phyloP scores from a whole-genome alignment of 2,113 vertebrate genomes.

The Megatriorchis doriae region DNA sequence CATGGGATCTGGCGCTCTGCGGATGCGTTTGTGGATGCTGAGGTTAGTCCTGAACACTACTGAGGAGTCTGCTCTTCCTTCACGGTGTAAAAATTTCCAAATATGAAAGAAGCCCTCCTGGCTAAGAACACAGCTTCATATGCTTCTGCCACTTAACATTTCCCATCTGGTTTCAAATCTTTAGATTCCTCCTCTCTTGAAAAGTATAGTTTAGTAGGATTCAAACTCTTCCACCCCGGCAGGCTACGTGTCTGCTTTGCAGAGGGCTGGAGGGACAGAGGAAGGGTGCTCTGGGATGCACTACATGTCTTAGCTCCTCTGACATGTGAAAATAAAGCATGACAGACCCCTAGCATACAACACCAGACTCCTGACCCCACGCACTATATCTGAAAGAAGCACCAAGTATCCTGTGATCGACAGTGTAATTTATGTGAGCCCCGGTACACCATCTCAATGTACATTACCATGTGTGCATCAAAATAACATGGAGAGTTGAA shows the following conservation, averaged over 20 bases:
- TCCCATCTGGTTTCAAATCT: neutral
- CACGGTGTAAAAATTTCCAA: neutral
- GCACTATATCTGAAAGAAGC: neutral
- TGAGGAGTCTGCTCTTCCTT: neutral
- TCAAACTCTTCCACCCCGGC: neutral
- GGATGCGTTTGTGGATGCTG: neutral
- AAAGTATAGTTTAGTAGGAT: neutral
- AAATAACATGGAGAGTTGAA: neutral
- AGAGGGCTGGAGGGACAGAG: neutral
- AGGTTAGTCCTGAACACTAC: neutral
- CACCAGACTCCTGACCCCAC: neutral
- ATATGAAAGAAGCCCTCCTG: neutral
- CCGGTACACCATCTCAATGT: accelerated
- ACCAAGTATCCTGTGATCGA: neutral
- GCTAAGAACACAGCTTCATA: neutral
- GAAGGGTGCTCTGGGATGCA: too few relatives aligned
- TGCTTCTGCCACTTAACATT: neutral
- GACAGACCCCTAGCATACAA: neutral
- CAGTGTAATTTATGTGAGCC: neutral
- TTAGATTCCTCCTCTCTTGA: neutral
- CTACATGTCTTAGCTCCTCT: neutral
- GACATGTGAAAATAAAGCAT: neutral
- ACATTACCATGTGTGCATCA: neutral
- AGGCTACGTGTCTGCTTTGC: neutral
- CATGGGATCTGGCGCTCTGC: neutral